Percentiles rank a stretch among this genome's conserved stretches.
phyloP scores from a whole-genome alignment of 1,140 invertebrate species.

The Drosophila littoralis region DNA sequence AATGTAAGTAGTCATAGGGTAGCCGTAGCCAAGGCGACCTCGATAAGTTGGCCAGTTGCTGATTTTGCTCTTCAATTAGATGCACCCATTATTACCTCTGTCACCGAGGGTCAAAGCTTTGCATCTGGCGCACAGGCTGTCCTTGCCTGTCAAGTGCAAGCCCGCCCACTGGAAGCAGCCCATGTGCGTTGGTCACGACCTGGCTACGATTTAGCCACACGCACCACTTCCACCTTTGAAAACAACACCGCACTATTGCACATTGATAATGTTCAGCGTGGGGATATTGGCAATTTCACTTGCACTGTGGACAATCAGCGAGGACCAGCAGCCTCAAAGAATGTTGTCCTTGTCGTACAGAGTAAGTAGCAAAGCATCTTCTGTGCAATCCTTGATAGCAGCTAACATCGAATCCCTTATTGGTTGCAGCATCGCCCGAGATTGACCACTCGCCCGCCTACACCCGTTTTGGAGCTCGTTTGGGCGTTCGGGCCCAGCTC shows the following conservation, averaged over 20 bases:
- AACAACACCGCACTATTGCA: constrained; percentile 92
- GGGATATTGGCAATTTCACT: constrained; percentile 94
- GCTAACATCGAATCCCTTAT: not conserved
- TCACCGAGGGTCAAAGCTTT: constrained; percentile 90
- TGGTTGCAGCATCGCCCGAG: constrained; percentile 91
- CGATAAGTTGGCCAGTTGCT: not conserved
- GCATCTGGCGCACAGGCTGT: constrained; percentile 92
- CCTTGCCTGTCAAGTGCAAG: constrained; percentile 93
- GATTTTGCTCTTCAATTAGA: constrained; percentile 34
- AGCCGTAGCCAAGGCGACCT: not conserved
- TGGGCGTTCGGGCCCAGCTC: constrained; percentile 91
- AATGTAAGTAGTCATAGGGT: constrained; percentile 90
- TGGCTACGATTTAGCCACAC: constrained; percentile 88
- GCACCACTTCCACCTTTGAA: constrained; percentile 88
- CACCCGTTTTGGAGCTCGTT: constrained; percentile 94
- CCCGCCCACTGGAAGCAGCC: constrained; percentile 91
- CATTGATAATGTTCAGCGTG: constrained; percentile 90
- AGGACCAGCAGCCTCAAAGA: constrained; percentile 87
- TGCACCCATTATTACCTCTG: constrained; percentile 89
- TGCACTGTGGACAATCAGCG: constrained; percentile 97
- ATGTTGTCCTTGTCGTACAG: constrained; percentile 90
- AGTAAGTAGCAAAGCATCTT: constrained; percentile 87
- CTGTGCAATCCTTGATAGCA: not conserved
- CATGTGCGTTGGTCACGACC: constrained; percentile 94
- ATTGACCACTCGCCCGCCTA: constrained; percentile 92